Base-by-base conservation (phyloP, 2,888 invertebrate species). In the Drosophila kanekoi region DNA sequence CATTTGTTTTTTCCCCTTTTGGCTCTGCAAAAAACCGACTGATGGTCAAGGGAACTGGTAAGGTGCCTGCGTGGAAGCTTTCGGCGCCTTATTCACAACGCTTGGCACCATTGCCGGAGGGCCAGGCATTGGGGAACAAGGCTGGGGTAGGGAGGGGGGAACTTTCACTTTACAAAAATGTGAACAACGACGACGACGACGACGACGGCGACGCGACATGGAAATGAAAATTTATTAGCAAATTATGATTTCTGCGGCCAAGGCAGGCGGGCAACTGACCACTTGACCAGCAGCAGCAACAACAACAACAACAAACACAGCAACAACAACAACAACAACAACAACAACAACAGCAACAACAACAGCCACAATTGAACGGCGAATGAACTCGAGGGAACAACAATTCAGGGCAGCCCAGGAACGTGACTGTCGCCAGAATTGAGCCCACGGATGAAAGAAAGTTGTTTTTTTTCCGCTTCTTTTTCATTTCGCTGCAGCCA, bases 181-280 rank as follows among this genome's bases (percentile, higher is more conserved):
- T 75, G 66, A 79, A 69, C 73, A 59, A 52, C 57, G 20, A 43
- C 52, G 28, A 44, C 49, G 47, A 67, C 80, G 53, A 44, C 49
- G 47, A 67, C 80, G 53, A 54, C 49, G 47, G 59, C 80, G 52
- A 54, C 49, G 79, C 74, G 74, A 68, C 86, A 83, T 79, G 84
- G 77, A 84, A 87, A 81, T 84, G 84, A 67, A 83, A 83, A 83
- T 83, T 87, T 84, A 87, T 83, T 83, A 81, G 84, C 81, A 79
- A 83, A 87, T 83, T 83, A 83, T 83, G 83, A 84, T 82, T 82
- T 81, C 87, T 68, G 79, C 58, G 82, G 77, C 77, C 83, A 71
- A 59, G 23, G 37, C 67, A 47, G 52, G 38, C 59, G 53, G 59
- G 49, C 41, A 16, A 18, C n/a, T 20, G 41, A 49, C 68, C 60